Evolutionary conservation across 92 coral and sea anemone genomes (phyloP).

Genomic region (Bergia puertoricense): DNA sequence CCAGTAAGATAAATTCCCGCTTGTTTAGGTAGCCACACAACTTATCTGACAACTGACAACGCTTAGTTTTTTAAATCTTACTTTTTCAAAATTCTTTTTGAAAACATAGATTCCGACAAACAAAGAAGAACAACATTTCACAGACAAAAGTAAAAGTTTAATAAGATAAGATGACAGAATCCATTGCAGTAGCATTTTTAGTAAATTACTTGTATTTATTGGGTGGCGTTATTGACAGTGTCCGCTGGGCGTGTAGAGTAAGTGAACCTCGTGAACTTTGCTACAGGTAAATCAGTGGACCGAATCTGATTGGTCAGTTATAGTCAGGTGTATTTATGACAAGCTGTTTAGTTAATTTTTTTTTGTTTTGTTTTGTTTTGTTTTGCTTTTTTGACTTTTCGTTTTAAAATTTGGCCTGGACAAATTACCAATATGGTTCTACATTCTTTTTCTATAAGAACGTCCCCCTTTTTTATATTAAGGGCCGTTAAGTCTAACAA

Average conservation of each 20-base stretch:
- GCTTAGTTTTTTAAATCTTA: neutral
- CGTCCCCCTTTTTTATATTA: too few species aligned
- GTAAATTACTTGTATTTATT: slow-evolving; percentile 15
- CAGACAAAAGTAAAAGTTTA: slow-evolving; percentile 27
- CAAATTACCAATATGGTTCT: too few species aligned
- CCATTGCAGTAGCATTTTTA: slow-evolving; percentile 2
- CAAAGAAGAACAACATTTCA: neutral
- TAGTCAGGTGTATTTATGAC: neutral
- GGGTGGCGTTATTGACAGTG: slow-evolving; percentile 41
- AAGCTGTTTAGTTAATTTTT: too few species aligned
- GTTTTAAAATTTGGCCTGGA: neutral
- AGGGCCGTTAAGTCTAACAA: too few species aligned
- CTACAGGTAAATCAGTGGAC: neutral
- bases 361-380: neutral
- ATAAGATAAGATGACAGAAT: slow-evolving; percentile 28
- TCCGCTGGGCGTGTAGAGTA: slow-evolving; percentile 8
- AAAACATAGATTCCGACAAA: neutral
- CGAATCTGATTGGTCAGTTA: neutral
- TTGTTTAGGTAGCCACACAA: neutral
- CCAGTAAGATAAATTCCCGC: neutral
- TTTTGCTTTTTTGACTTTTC: neutral
- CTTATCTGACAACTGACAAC: neutral
- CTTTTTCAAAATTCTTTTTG: neutral
- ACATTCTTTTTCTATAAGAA: too few species aligned
- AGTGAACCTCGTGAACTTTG: slow-evolving; percentile 18